Evolutionary conservation across 2,888 invertebrate species (phyloP), one percentile per base, ranked within the genome.

Genomic region (Neoitamus cyanurus): DNA sequence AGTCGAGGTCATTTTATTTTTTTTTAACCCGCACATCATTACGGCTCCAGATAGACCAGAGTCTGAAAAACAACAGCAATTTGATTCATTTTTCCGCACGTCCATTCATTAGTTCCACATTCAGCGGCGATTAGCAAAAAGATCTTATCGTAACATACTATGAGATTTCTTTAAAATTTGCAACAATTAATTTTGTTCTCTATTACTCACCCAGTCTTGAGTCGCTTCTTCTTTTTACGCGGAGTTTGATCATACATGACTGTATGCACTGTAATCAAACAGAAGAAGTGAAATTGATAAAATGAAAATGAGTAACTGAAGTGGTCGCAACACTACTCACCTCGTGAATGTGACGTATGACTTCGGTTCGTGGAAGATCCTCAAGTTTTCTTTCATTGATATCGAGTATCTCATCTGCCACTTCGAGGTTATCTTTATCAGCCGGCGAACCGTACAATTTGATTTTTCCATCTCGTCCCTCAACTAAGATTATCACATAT

Each of bases 321-420:
- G 48, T 34, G 30, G 31, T 58, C 42, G 11, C 6, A 28, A 77
- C 9, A 31, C n/a, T n/a, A 88, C 91, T 91, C 92, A 98, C 98
- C 95, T 98, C 96, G 90, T 98, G 98, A 90, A 99, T 98, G 90
- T 98, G 97, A 42, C 96, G 95, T 88, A 98, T 96, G 89, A 98
- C 97, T 92, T 98, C 97, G 0, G 96, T 95, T 90, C 98, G 95
- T 85, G 97, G 96, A 92, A 97, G 96, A 92, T 98, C 96, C 89
- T 98, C 97, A 89, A 99, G 93, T 87, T 95, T 95, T 88, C 96
- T 96, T 88, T 98, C 99, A 92, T 99, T 99, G 88, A 99, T 97
- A 92, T 98, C 98, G 92, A 99, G 94, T 91, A 99, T 98, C 93
- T 99, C 99, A 92, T 99, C 98, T 86, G 97, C 98, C 89, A 98